Conservation (phyloP, 2,888 invertebrate species). For the Pycnomerus fuliginosus region DNA sequence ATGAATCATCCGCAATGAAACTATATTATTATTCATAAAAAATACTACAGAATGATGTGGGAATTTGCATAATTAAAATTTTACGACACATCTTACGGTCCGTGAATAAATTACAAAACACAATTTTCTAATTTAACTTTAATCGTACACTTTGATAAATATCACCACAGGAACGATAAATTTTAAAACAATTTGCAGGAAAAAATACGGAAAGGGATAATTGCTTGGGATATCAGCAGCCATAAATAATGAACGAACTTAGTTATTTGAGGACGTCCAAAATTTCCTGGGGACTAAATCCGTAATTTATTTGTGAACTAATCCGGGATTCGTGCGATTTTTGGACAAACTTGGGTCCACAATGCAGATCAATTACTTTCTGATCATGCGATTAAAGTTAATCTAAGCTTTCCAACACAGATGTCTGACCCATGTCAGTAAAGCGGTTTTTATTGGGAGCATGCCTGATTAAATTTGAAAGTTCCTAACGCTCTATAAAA, state of each 20-base stretch:
- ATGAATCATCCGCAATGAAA: constrained; percentile 11
- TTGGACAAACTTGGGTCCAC: constrained; percentile 37
- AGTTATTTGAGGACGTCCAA: not conserved
- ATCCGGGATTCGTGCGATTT: constrained; percentile 23
- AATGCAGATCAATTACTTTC: constrained; percentile 49
- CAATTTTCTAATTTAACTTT: not conserved
- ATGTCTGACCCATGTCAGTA: constrained; percentile 42
- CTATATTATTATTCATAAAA: constrained; percentile 7
- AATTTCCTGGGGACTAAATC: constrained; percentile 3
- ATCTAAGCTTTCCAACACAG: constrained; percentile 41
- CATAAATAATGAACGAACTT: not conserved
- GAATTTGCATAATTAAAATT: constrained; percentile 13
- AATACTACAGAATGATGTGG: constrained; percentile 10
- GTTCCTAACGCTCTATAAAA: constrained; percentile 32
- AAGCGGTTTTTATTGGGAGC: constrained; percentile 40
- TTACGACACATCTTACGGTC: not conserved
- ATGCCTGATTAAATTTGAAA: constrained; percentile 39
- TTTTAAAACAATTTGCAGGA: not conserved
- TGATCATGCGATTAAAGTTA: constrained; percentile 46
- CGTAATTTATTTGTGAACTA: constrained; percentile 2
- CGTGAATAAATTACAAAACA: constrained; percentile 8
- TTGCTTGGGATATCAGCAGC: not conserved
- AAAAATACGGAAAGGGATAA: not conserved
- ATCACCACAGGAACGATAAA: not conserved
- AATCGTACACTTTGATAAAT: not conserved